Conservation (phyloP, 2,113 vertebrate species). For the Mesitornis unicolor region DNA sequence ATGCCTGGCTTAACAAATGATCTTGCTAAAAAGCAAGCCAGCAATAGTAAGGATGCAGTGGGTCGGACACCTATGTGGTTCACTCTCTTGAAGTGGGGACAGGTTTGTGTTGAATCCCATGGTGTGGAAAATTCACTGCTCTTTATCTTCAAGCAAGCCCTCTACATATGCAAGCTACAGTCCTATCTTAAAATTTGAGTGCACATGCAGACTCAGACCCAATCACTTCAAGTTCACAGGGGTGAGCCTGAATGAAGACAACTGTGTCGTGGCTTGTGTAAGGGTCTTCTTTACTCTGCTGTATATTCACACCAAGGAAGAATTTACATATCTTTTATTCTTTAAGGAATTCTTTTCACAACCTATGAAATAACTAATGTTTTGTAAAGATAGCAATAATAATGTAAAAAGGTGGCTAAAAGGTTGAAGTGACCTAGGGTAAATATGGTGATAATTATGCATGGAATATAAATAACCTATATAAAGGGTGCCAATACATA, state of each 20-base stretch:
- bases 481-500: background rate
- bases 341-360: background rate
- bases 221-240: background rate
- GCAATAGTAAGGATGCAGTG: background rate
- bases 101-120: background rate
- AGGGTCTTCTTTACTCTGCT: background rate
- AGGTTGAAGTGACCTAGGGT: constrained; percentile 22
- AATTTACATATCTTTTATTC: background rate
- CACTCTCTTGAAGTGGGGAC: background rate
- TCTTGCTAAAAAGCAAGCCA: background rate
- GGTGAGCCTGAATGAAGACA: background rate
- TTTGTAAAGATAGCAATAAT: background rate
- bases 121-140: background rate
- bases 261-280: background rate
- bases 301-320: background rate
- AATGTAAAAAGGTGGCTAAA: background rate
- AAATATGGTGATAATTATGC: constrained; percentile 42
- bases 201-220: background rate
- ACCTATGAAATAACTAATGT: background rate
- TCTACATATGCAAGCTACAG: background rate
- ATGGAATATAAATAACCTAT: constrained; percentile 6
- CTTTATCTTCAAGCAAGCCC: background rate
- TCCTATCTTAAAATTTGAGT: background rate
- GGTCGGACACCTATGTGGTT: background rate
- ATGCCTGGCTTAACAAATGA: background rate